Evolutionary conservation across 2,888 invertebrate species (phyloP), one percentile per base, ranked within the genome.

Genomic region (Alviniconcha strummeri): DNA sequence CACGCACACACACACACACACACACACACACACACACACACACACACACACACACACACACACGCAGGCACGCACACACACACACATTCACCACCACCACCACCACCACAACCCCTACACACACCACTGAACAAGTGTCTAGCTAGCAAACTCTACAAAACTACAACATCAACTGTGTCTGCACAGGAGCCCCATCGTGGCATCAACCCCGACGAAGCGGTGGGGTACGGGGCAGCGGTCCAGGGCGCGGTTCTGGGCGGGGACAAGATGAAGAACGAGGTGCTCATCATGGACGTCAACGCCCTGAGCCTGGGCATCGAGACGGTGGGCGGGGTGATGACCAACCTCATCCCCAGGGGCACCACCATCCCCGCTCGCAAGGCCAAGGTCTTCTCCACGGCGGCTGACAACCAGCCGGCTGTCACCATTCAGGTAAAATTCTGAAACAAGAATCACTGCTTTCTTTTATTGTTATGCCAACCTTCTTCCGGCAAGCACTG

Each of bases 261-360:
- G 80, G 98, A 99, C 95, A 98, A 98, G 94, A 98, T 98, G 93
- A 98, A 98, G 8, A 91, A 98, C 90, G 98, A 98, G 83, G 97
- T 99, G 81, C 69, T 87, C 2, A 83, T 91, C 69, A 95, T 99
- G 86, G 99, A 99, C 94, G 99, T 99, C 82, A 99, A 99, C 94
- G 99, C 99, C 89, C 95, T 99, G 88, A 99, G 99, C 88, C 96
- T 99, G 96, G 99, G 99, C 94, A 99, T 99, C 92, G 99, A 99
- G 94, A 99, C 99, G 75, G 99, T 99, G 72, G 99, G 99, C 87
- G 99, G 99, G 89, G 99, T 99, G 57, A 99, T 99, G 99, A 99
- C 99, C 90, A 99, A 99, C 94, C 95, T 99, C 83, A 99, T 99
- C 93, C 97, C 98, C 82, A 87, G 99, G 91, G 99, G 99, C 95